phyloP scores from a whole-genome alignment of 2,888 invertebrate species.

The Tromatobia lineatoria region DNA sequence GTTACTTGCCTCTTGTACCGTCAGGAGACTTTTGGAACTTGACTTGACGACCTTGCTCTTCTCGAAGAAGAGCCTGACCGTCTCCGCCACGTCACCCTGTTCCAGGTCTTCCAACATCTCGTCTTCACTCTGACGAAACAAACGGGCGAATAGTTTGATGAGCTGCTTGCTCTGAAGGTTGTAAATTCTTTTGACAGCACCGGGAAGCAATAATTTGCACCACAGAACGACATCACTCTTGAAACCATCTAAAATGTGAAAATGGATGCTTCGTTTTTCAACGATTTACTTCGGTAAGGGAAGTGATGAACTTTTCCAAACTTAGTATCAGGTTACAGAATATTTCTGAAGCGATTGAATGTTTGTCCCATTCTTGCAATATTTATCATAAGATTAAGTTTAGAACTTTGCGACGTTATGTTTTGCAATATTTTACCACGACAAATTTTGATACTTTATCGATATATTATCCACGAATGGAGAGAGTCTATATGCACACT shows the following conservation, averaged over 20 bases:
- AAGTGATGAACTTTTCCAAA: no score
- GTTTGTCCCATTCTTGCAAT: no score
- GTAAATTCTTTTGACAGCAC: slow-evolving; percentile 93
- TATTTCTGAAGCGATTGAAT: no score
- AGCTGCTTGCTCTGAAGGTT: slow-evolving; percentile 97
- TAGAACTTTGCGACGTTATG: no score
- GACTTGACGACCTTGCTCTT: slow-evolving; percentile 88
- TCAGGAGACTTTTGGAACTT: slow-evolving; percentile 89
- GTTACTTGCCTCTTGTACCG: slow-evolving; percentile 88
- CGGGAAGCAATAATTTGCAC: slow-evolving; percentile 94
- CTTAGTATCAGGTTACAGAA: no score
- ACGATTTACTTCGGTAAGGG: no score
- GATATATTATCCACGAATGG: no score
- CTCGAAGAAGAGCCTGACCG: slow-evolving; percentile 92
- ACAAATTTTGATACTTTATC: neutral
- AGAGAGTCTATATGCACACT: no score
- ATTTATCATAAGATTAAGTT: no score
- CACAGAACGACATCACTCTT: slow-evolving; percentile 92
- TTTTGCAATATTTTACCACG: no score
- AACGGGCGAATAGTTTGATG: slow-evolving; percentile 94
- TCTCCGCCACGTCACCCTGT: slow-evolving; percentile 96
- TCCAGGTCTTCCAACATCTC: slow-evolving; percentile 95
- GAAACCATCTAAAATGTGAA: slow-evolving; percentile 88
- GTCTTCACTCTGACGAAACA: slow-evolving; percentile 91
- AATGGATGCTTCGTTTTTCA: neutral